Conservation (phyloP, 2,888 invertebrate genomes). For the Synanthedon formicaeformis region DNA sequence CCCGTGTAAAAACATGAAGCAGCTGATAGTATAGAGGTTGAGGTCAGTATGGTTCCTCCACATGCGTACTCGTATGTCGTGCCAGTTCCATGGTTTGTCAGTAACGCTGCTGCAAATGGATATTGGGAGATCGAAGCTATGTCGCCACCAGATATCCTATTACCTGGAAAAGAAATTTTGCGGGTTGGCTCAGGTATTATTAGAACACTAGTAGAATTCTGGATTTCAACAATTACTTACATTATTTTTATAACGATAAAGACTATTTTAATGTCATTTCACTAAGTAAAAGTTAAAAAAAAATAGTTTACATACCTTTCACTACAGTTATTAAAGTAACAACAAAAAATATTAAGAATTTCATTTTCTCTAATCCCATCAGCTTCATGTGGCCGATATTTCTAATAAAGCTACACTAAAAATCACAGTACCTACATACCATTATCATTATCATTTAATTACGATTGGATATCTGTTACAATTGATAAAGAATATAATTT, state of each 20-base stretch:
- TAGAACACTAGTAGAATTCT: no score
- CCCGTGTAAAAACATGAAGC: slow-evolving; percentile 43
- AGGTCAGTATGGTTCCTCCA: slow-evolving; percentile 39
- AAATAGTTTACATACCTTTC: slow-evolving; percentile 18
- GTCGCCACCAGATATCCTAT: slow-evolving; percentile 40
- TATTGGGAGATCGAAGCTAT: slow-evolving; percentile 20
- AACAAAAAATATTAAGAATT: slow-evolving; percentile 18
- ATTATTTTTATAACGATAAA: no score
- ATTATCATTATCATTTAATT: no score
- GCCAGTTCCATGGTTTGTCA: slow-evolving; percentile 26
- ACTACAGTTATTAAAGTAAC: slow-evolving; percentile 15
- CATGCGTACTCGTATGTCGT: slow-evolving; percentile 29
- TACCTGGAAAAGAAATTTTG: slow-evolving; percentile 5
- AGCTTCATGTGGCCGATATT: no score
- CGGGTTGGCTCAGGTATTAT: no score
- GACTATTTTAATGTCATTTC: no score
- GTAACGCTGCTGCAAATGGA: slow-evolving; percentile 35
- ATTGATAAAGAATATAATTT: no score
- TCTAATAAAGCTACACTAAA: no score
- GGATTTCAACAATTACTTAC: no score
- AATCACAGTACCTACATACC: no score
- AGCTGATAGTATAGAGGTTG: slow-evolving; percentile 35
- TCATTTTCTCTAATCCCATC: slow-evolving; percentile 15
- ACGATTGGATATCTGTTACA: no score
- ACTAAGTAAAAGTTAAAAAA: no score